Base-by-base conservation (phyloP, 64 coral and sea anemone species). In the Pocillopora verrucosa region DNA sequence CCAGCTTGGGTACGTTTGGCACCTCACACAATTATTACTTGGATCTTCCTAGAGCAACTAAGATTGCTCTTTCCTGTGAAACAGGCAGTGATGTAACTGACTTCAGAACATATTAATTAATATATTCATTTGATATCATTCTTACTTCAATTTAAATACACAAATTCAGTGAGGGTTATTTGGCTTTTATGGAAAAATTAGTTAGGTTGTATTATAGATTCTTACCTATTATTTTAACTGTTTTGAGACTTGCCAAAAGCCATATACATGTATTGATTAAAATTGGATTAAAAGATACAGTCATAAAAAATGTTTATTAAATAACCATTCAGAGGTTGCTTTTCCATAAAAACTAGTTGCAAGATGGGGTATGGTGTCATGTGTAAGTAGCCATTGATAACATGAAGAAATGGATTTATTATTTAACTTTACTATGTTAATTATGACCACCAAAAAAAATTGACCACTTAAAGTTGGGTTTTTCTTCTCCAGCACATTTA, bases 11-110 rank as follows among this genome's bases (percentile, higher is more conserved):
- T 99, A 69, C 91, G 97, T 59, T 92, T 99, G 34, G 88, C 81
- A 24, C 97, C 97, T 56, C 97, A 99, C 9, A 99, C 97, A 1
- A 99, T 99, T 26, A 62, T 99, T 15, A 99, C 97, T 3, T 99
- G 97, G 97, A 93, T 99, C 38, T 95, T 99, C 78, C 65, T 99
- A 63, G 97, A 99, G 75, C 94, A 99, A 76, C 65, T 99, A 41
- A 87, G 97, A 80, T 56, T 61, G 24, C 80, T 93, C 17, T 99
- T 99, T 26, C 97, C 97, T 1, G 56, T 72, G 15, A 85, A 85
- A n/a, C 64, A 85, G 16, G 12, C 36, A 85, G 82, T 84, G 62
- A 84, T 41, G 67, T 56, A 70, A 24, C 25, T 24, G 25, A 24
- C 9, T 11, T 70, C 67, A n/a, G 67, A 70, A 24, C 22, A 30